phyloP scores from a whole-genome alignment of 2,113 vertebrate genomes.

The Synodontis membranacea region DNA sequence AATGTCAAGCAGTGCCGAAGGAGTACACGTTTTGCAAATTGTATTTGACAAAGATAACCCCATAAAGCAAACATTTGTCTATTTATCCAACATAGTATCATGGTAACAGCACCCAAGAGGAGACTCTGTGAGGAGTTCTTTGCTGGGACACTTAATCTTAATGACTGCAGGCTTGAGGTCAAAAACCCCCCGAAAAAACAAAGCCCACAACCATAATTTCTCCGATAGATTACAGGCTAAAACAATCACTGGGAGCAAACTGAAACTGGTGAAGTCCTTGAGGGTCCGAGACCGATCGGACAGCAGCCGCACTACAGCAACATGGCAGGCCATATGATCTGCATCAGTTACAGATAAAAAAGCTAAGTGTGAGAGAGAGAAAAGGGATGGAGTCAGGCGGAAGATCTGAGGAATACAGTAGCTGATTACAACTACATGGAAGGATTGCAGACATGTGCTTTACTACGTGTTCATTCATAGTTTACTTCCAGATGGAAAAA shows the following conservation, averaged over 20 bases:
- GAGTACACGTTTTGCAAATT: neutral
- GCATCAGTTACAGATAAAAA: neutral
- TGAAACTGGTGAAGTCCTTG: slow-evolving; percentile 18
- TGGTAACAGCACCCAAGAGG: slow-evolving; percentile 1
- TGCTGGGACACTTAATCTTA: slow-evolving; percentile 25
- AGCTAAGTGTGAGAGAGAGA: neutral
- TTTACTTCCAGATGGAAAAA: neutral
- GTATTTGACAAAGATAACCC: neutral
- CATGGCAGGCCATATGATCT: neutral
- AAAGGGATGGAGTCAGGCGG: neutral
- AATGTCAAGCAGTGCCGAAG: neutral
- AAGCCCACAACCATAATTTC: slow-evolving; percentile 21
- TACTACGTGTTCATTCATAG: neutral
- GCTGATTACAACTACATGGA: neutral
- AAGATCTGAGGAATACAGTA: neutral
- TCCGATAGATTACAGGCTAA: slow-evolving; percentile 36
- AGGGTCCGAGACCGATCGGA: slow-evolving; percentile 9
- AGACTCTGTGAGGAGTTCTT: slow-evolving; percentile 1
- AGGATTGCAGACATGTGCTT: neutral
- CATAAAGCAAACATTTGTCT: neutral
- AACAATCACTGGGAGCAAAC: neutral
- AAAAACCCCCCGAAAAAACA: no score
- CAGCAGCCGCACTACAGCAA: neutral
- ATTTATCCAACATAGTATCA: neutral
- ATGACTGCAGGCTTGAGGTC: slow-evolving; percentile 28